Base-by-base conservation (phyloP, 2,888 invertebrate species). In the Drosophila leonis region DNA sequence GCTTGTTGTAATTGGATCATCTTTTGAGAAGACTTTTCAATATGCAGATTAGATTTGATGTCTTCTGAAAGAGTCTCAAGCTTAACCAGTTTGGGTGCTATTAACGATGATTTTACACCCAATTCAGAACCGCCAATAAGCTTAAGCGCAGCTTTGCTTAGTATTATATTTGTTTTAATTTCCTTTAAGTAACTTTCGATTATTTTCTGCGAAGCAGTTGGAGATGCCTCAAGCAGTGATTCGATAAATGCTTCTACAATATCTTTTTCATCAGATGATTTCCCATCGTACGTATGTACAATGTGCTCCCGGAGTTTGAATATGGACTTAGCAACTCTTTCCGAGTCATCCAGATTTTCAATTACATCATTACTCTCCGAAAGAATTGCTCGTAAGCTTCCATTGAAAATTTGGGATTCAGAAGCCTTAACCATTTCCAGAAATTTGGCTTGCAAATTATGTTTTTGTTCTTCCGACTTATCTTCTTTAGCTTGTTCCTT, bases 281-380 rank as follows among this genome's bases (percentile, higher is more conserved):
- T 78, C 1, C 86, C 89, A 60, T 92, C 91, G 56, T 91, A 91
- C 0, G 92, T 92, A 24, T 92, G 92, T 13, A 91, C 91, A 55
- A 92, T 86, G 27, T 91, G 91, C 48, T 91, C 86, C 37, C 82
- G 73, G 4, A 92, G 67, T 55, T 90, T 90, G 4, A 92, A 91
- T 41, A 91, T 73, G 8, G 82, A 75, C 60, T 90, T 90, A 4
- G 77, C 51, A n/a, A 85, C 65, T 41, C 77, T 66, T 7, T 81
- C 83, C 7, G 41, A 27, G 35, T 80, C 72, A 12, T 64, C n/a
- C 0, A 73, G 39, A 31, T 76, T 75, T 8, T 80, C 69, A 5
- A 89, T 37, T 10, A 74, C 42, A 31, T 77, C 57, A 7, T 60
- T 65, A n/a, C 66, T 29, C 4, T 80, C 60, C 1, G 13, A 12